A percentile compares a stretch with the other conserved stretches of the same genome.
phyloP scores from a whole-genome alignment of 2,797 vertebrate species.

The Geotrypetes seraphini region DNA sequence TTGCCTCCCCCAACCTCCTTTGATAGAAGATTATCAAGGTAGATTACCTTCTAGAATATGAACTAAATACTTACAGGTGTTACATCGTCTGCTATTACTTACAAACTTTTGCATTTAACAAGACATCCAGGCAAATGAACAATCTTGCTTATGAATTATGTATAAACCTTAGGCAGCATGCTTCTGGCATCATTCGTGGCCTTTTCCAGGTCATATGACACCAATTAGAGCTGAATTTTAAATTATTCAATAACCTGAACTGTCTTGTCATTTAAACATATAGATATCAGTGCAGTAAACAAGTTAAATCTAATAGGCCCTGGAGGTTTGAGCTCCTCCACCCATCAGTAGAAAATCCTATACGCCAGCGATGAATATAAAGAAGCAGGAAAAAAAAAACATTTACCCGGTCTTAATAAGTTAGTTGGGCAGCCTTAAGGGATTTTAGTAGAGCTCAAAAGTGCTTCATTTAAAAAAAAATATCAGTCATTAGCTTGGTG shows the following conservation, averaged over 20 bases:
- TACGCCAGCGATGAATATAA: constrained; percentile 21
- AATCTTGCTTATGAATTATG: constrained; percentile 66
- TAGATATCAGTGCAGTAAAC: constrained; percentile 69
- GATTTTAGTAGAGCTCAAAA: constrained; percentile 42
- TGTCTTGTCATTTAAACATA: constrained; percentile 72
- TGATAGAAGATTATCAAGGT: constrained; percentile 62
- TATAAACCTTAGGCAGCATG: constrained; percentile 61
- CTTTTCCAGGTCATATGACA: constrained; percentile 69
- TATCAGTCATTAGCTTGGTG: constrained; percentile 51
- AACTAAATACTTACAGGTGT: constrained; percentile 73
- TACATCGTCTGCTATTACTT: constrained; percentile 62
- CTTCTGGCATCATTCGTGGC: constrained; percentile 61
- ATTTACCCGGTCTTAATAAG: constrained; percentile 55
- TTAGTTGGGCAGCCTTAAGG: constrained; percentile 49
- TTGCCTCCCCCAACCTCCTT: too few relatives aligned
- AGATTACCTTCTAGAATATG: constrained; percentile 60
- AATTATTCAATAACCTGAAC: constrained; percentile 74
- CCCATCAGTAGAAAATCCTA: constrained; percentile 34
- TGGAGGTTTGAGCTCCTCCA: constrained; percentile 43
- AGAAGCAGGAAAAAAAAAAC: constrained; percentile 38
- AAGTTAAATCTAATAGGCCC: constrained; percentile 69
- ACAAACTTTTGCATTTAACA: constrained; percentile 62
- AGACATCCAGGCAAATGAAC: constrained; percentile 60
- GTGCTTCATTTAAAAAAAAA: constrained; percentile 49
- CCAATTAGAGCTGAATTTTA: constrained; percentile 71